A percentile compares a stretch with the other conserved stretches of the same genome.
Conservation (phyloP, 2,888 invertebrate species). For the Mythimna pallens region DNA sequence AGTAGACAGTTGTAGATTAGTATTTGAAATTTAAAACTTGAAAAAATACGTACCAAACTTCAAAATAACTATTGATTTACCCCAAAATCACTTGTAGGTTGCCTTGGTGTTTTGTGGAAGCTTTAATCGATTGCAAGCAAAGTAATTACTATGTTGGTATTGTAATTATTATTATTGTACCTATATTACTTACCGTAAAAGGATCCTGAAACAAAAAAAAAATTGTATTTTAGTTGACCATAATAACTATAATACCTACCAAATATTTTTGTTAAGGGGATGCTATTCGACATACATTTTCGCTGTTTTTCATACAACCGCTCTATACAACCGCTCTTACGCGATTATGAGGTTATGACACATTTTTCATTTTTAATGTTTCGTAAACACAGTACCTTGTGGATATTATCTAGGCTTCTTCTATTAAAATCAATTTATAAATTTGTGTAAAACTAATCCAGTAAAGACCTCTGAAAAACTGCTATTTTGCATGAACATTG, state of each 20-base stretch:
- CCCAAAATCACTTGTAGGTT: conserved; percentile 27
- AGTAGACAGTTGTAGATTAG: not conserved
- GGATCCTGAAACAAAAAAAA: conserved; percentile 92
- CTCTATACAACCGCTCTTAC: too few species aligned
- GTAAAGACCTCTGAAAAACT: too few species aligned
- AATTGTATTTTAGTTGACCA: conserved; percentile 1
- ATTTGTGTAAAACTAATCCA: too few species aligned
- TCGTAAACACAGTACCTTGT: too few species aligned
- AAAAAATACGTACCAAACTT: conserved; percentile 22
- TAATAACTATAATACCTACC: not conserved
- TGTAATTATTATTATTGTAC: conserved; percentile 29
- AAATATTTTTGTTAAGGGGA: too few species aligned
- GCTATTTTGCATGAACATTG: too few species aligned
- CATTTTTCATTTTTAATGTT: too few species aligned
- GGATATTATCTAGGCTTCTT: too few species aligned
- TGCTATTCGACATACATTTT: too few species aligned
- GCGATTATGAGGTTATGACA: too few species aligned
- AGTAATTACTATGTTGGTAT: conserved; percentile 37
- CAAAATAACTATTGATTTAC: conserved; percentile 14
- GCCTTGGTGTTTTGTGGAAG: conserved; percentile 31
- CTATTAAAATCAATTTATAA: too few species aligned
- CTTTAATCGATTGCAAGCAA: conserved; percentile 35
- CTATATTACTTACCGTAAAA: conserved; percentile 89
- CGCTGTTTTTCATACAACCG: too few species aligned
- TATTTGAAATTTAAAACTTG: conserved; percentile 7